Base-by-base conservation (phyloP, 2,797 vertebrate genomes). In the Bradypodion pumilum region DNA sequence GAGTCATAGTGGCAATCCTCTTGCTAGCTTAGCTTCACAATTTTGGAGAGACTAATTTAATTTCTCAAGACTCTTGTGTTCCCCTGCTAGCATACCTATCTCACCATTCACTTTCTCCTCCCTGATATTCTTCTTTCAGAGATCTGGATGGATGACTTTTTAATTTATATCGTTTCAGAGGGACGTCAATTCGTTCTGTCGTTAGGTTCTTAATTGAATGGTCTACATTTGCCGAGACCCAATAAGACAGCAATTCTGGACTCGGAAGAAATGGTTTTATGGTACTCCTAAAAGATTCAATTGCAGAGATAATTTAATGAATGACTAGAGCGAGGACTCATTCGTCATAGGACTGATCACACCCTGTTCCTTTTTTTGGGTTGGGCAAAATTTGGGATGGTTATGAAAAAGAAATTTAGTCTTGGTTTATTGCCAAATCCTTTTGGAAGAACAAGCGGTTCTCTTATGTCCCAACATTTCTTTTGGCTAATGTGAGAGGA, bases 221-320 rank as follows among this genome's bases (percentile, higher is more conserved):
- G 85, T 84, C 86, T 86, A 35, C 35, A 19, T 65, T n/a, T 29
- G 0, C 9, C 32, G 60, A 60, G 52, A 27, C 49, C 78, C 86
- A 83, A 46, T 27, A 52, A 83, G 77, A 74, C 66, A 69, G 16
- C 1, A 35, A 80, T 27, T 56, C 19, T 23, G 49, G 56, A n/a
- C 9, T 37, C 79, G 25, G 13, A 0, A 7, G 29, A 60, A 85
- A 81, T 75, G 87, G n/a, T 78, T 89, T 49, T 44, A 8, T 78
- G 74, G 3, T 62, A 49, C 59, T 65, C 7, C 76, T 21, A 66
- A 85, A 75, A 32, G 65, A 80, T 86, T 91, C 49, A 76, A 76
- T 52, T 86, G 21, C 86, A 89, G 81, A 79, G 63, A 86, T 86
- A 1, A 76, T 90, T 85, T 91, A 90, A 89, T 86, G 82, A 88